Percentiles rank a stretch among this genome's conserved stretches.
Conservation (phyloP, 2,113 vertebrate species). For the Stegastes partitus region DNA sequence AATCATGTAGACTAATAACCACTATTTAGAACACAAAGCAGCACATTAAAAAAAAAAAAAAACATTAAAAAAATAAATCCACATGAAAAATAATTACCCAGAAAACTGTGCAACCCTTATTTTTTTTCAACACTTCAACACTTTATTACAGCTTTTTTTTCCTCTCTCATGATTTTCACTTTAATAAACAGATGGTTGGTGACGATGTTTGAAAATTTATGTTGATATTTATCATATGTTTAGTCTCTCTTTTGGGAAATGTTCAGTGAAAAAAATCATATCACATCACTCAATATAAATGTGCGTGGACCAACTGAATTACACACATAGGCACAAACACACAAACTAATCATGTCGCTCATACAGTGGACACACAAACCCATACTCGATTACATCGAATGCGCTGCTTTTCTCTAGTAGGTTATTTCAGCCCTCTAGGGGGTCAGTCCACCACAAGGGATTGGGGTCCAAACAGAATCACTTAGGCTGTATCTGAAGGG, state of each 20-base stretch:
- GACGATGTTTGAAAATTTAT: background rate
- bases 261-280: background rate
- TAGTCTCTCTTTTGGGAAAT: background rate
- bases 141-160: too few species aligned
- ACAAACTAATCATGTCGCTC: constrained; percentile 2
- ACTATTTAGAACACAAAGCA: too few species aligned
- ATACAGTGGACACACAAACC: background rate
- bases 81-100: too few species aligned
- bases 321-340: background rate
- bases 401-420: background rate
- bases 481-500: constrained; percentile 45
- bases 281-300: background rate
- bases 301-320: background rate
- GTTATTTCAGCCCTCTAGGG: constrained; percentile 25
- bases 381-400: background rate
- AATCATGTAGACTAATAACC: too few species aligned
- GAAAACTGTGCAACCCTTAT: too few species aligned
- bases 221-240: background rate
- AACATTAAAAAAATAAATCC: too few species aligned
- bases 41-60: too few species aligned
- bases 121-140: too few species aligned
- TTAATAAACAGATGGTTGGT: too few species aligned
- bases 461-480: constrained; percentile 56
- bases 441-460: constrained; percentile 18
- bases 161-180: too few species aligned